These are phyloP conservation scores for Ecliptopera silaceata DNA, from an alignment of 2,888 invertebrate genomes.

Conservation along the genomic window DNA sequence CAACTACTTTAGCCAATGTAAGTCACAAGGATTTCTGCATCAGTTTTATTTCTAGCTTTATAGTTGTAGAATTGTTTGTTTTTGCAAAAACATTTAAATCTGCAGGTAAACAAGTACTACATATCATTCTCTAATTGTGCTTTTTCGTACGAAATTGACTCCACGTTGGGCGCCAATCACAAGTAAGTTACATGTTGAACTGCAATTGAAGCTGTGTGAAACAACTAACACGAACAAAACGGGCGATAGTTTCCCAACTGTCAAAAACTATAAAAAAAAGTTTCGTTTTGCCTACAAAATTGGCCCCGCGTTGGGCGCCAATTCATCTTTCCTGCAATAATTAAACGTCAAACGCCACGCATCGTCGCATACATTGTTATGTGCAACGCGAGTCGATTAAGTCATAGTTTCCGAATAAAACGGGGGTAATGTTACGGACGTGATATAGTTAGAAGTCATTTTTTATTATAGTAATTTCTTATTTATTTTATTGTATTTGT, in stretches of 20 bases:
- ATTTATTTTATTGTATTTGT: no score
- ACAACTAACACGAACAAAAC: background rate
- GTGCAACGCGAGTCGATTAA: slow-evolving; percentile 15
- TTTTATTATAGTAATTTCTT: no score
- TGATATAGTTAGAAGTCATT: no score
- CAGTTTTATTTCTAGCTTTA: no score
- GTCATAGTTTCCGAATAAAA: background rate
- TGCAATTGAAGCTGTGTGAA: background rate
- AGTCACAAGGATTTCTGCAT: no score
- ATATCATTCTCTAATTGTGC: no score
- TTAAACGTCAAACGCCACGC: slow-evolving; percentile 35
- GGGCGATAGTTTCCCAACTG: slow-evolving; percentile 5
- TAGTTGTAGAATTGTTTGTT: no score
- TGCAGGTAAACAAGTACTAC: no score
- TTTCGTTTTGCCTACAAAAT: slow-evolving; percentile 9
- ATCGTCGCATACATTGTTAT: slow-evolving; percentile 29
- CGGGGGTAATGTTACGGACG: background rate
- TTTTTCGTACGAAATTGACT: background rate
- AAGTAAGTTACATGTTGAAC: no score
- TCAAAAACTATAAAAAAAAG: slow-evolving; percentile 6
- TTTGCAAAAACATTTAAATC: no score
- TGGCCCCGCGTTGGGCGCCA: slow-evolving; percentile 24
- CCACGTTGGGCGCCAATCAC: slow-evolving; percentile 18
- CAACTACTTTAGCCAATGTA: no score
- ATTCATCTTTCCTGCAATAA: slow-evolving; percentile 33